Evolutionary conservation across 2,113 vertebrate genomes (phyloP).

Genomic region (Mirza zaza): DNA sequence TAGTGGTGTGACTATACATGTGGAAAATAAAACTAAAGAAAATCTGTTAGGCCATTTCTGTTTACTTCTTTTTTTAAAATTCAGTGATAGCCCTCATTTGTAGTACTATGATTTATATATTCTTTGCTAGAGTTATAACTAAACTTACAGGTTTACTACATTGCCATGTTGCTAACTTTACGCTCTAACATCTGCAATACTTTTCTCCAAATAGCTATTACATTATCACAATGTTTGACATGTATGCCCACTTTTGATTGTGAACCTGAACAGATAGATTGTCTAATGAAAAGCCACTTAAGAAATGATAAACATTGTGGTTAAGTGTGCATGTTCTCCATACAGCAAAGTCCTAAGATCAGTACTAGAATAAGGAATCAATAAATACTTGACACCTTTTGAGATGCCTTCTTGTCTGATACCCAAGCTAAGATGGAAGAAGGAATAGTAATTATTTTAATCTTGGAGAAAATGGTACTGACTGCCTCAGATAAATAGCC

Average conservation of each 20-base stretch:
- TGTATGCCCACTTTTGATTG: not conserved
- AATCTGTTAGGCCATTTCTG: not conserved
- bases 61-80: conserved; percentile 7
- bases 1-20: not conserved
- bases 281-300: not conserved
- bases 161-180: not conserved
- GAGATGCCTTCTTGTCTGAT: not conserved
- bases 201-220: not conserved
- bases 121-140: not conserved
- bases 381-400: not conserved
- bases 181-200: not conserved
- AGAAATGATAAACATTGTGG: not conserved
- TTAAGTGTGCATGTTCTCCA: not conserved
- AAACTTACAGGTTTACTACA: not conserved
- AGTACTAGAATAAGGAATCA: not conserved
- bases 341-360: not conserved
- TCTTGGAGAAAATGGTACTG: not conserved
- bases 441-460: not conserved
- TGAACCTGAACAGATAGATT: not conserved
- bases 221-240: not conserved
- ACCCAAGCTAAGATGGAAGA: not conserved
- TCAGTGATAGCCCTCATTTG: not conserved
- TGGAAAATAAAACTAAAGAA: not conserved
- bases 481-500: not conserved
- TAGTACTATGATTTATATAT: not conserved